Evolutionary conservation across 2,888 invertebrate species (phyloP), one percentile per base, ranked within the genome.

Genomic region (Chaetogeoica ovagalla): DNA sequence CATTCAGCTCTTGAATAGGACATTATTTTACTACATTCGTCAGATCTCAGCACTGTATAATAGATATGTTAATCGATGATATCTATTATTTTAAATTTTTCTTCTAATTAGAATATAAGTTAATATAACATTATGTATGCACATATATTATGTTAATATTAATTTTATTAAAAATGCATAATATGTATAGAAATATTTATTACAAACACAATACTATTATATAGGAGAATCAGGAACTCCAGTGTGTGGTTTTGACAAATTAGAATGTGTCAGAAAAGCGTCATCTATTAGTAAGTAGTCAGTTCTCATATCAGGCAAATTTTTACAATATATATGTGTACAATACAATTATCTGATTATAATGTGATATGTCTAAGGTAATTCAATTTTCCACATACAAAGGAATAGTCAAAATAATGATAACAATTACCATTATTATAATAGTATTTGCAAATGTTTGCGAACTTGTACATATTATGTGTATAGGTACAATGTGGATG

Each of bases 401-500:
- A 30, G 1, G 30, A 30, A 30, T 30, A 30, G 30, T 1, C 30
- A 30, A 30, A 30, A 2, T 30, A 52, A 57, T 23, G 9, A 69
- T 9, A 30, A 30, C 1, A 30, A 81, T 19, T 3, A 55, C n/a
- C n/a, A n/a, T 8, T 1, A 6, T 30, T 19, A 17, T 19, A 55
- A 55, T 19, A 19, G 4, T 1, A 55, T 43, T 30, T 84, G 84
- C 70, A 39, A 82, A 15, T 84, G 84, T 79, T 81, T 83, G 48
- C 84, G 83, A 30, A 73, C 82, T n/a, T 84, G 84, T 74, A 81
- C 77, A 4, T 82, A 83, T 60, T 65, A 83, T n/a, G 11, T 11
- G 11, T 82, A 82, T 17, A 59, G 77, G 1, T 62, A 30, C 23
- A 65, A 82, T n/a, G 82, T 82, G 19, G 75, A 81, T 43, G 63